A percentile compares a stretch with the other conserved stretches of the same genome.
Evolutionary conservation across 2,797 vertebrate genomes (phyloP).

Genomic region (Pseudochirops corinnae): DNA sequence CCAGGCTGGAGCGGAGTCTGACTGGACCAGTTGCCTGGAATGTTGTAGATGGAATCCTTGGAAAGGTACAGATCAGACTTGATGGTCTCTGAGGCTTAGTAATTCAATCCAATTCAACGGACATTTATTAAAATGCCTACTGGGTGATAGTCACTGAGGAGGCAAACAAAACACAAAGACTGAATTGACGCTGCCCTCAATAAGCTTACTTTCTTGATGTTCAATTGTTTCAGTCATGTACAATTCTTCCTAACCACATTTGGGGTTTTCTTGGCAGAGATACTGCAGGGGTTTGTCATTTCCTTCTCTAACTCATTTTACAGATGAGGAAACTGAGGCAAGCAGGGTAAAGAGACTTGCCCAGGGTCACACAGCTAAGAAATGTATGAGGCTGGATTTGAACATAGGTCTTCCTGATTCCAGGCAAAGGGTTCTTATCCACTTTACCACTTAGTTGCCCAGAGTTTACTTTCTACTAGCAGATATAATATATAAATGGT

Average conservation of each 20-base stretch:
- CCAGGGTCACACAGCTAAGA: neutral
- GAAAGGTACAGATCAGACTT: neutral
- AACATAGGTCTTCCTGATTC: neutral
- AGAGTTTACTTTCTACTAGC: neutral
- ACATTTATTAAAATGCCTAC: neutral
- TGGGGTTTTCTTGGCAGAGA: neutral
- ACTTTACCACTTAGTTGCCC: neutral
- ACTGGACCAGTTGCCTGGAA: too few relatives aligned
- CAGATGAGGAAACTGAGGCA: neutral
- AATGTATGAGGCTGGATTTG: neutral
- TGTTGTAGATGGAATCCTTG: neutral
- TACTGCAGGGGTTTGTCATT: neutral
- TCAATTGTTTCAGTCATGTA: neutral
- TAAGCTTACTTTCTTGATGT: neutral
- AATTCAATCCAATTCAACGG: neutral
- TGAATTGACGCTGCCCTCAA: neutral
- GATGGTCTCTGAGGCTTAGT: neutral
- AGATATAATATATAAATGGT: neutral
- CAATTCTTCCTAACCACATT: neutral
- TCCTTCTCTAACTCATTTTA: neutral
- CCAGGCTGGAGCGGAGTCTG: neutral
- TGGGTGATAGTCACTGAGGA: neutral
- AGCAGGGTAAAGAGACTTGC: neutral
- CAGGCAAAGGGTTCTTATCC: neutral
- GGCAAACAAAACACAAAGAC: neutral